A percentile compares a stretch with the other conserved stretches of the same genome.
Conservation (phyloP, 1,140 invertebrate species). For the Babylonia areolata region DNA sequence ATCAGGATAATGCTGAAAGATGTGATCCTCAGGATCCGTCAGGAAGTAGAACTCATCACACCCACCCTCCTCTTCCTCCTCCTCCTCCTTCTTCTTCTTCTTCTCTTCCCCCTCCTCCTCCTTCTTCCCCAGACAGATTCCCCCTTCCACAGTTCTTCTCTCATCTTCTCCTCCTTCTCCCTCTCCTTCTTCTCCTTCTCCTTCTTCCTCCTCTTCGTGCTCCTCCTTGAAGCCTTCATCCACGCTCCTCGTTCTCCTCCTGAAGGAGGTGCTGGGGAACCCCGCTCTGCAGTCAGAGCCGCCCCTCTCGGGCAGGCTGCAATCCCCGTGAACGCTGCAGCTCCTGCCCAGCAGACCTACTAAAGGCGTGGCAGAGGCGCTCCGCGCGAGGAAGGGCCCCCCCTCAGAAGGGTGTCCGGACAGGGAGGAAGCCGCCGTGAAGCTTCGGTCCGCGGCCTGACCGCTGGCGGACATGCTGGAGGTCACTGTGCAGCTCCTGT, state of each 20-base stretch:
- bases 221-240: not conserved
- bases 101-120: slow-evolving; percentile 8
- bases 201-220: not conserved
- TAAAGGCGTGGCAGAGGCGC: not conserved
- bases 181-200: not conserved
- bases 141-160: too few relatives aligned
- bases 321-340: not conserved
- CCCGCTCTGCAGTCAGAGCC: slow-evolving; percentile 10
- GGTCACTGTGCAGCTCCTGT: not conserved
- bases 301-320: not conserved
- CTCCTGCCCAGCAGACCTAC: not conserved
- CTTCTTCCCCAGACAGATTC: too few relatives aligned
- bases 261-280: not conserved
- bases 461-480: not conserved
- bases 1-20: slow-evolving; percentile 79
- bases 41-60: slow-evolving; percentile 78
- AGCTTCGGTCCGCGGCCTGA: not conserved
- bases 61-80: slow-evolving; percentile 41
- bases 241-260: not conserved
- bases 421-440: too few relatives aligned
- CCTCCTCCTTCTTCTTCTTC: slow-evolving; percentile 31
- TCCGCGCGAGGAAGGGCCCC: not conserved
- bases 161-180: too few relatives aligned
- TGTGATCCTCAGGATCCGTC: slow-evolving; percentile 79
- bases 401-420: not conserved